Evolutionary conservation across 2,113 vertebrate species (phyloP).

Genomic region (Blennius ocellaris): DNA sequence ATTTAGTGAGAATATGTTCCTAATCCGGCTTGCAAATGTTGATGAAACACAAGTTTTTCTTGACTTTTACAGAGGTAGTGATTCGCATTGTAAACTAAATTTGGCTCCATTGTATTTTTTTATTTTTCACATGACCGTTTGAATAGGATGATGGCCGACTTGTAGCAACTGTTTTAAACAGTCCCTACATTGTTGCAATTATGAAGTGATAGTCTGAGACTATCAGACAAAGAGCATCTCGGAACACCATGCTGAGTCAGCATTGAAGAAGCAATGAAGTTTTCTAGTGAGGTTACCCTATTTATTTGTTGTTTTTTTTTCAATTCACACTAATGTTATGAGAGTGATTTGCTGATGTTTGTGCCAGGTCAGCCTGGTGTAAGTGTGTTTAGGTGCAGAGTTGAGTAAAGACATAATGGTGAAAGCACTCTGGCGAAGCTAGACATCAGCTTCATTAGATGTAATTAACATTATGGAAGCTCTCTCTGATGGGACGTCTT

Average conservation of each 20-base stretch:
- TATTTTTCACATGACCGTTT: not conserved
- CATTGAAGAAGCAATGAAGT: not conserved
- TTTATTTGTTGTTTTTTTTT: constrained; percentile 3
- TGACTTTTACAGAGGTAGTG: not conserved
- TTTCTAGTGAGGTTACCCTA: not conserved
- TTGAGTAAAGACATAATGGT: constrained; percentile 45
- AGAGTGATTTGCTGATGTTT: constrained; percentile 25
- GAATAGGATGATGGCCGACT: constrained; percentile 9
- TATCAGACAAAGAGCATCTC: constrained; percentile 2
- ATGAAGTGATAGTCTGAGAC: constrained; percentile 10
- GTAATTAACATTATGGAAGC: constrained; percentile 72
- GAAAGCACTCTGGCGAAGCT: constrained; percentile 53
- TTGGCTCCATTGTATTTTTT: constrained; percentile 23
- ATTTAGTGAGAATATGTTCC: constrained; percentile 16
- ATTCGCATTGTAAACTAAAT: constrained; percentile 9
- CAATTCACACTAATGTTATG: not conserved
- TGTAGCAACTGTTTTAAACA: constrained; percentile 14
- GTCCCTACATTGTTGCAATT: constrained; percentile 11
- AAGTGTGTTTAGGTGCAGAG: constrained; percentile 21
- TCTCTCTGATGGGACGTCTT: constrained; percentile 61
- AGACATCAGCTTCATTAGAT: constrained; percentile 76
- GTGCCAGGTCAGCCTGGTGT: constrained; percentile 24
- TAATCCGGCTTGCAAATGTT: constrained; percentile 25
- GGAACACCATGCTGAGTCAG: not conserved
- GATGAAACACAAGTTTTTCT: constrained; percentile 1